These are phyloP conservation scores for Notothenia rossii DNA, from an alignment of 2,113 vertebrate species.

Conservation along the genomic window DNA sequence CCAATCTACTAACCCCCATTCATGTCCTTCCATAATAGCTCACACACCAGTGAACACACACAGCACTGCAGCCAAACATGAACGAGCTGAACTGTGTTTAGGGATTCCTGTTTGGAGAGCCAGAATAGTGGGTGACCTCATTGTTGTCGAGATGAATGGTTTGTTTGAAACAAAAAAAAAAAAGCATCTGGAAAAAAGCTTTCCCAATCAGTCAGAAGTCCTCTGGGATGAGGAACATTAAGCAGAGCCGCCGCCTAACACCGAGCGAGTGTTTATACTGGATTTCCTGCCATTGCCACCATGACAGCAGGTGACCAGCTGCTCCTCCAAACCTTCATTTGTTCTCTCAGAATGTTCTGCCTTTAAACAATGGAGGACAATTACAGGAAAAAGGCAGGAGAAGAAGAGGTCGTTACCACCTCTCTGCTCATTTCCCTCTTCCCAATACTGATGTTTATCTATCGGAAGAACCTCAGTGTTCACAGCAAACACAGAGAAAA, in stretches of 20 bases:
- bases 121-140: slow-evolving; percentile 44
- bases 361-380: slow-evolving; percentile 53
- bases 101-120: slow-evolving; percentile 48
- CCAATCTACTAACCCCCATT: slow-evolving; percentile 35
- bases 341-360: slow-evolving; percentile 3
- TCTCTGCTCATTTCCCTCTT: slow-evolving; percentile 26
- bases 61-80: slow-evolving; percentile 30
- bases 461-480: neutral
- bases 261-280: slow-evolving; percentile 40
- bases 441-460: slow-evolving; percentile 12
- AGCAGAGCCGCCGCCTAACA: neutral
- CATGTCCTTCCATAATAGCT: slow-evolving; percentile 22
- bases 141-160: slow-evolving; percentile 27
- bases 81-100: slow-evolving; percentile 17
- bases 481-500: neutral
- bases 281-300: slow-evolving; percentile 52
- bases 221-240: neutral
- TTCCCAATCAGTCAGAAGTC: slow-evolving; percentile 16
- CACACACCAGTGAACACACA: slow-evolving; percentile 32
- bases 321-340: slow-evolving; percentile 15
- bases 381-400: slow-evolving; percentile 47
- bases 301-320: slow-evolving; percentile 50
- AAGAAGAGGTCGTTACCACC: slow-evolving; percentile 1
- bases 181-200: slow-evolving; percentile 46
- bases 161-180: slow-evolving; percentile 31